A percentile compares a stretch with the other conserved stretches of the same genome.
These are phyloP conservation scores for Microchrysa polita DNA, from an alignment of 2,888 invertebrate species.

Conservation along the genomic window DNA sequence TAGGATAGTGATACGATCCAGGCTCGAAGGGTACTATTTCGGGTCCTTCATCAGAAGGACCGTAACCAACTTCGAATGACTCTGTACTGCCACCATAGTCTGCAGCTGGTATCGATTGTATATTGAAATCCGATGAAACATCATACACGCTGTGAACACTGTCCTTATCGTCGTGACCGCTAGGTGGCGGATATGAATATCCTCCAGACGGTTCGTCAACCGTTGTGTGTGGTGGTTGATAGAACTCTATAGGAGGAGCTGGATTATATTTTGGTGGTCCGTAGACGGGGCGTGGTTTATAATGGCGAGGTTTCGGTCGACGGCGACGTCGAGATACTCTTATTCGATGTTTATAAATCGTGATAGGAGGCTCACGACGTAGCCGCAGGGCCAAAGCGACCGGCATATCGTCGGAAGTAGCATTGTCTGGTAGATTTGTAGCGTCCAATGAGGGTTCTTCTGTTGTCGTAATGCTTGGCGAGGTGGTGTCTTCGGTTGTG, in stretches of 20 bases:
- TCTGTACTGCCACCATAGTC: conserved; percentile 55
- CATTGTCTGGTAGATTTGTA: conserved; percentile 51
- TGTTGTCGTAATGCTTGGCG: background rate
- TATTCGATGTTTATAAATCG: conserved; percentile 54
- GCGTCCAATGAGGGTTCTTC: conserved; percentile 51
- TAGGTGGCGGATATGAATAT: conserved; percentile 53
- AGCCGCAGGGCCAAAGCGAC: conserved; percentile 53
- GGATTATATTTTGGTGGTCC: conserved; percentile 55
- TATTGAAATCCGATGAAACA: conserved; percentile 47
- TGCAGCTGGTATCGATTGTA: conserved; percentile 54
- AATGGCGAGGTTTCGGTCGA: conserved; percentile 55
- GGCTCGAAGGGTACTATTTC: conserved; percentile 58
- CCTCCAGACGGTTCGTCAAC: background rate
- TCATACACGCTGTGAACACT: background rate
- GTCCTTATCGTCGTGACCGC: background rate
- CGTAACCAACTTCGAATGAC: conserved; percentile 47
- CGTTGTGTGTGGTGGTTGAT: conserved; percentile 50
- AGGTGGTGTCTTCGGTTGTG: background rate
- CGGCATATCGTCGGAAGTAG: conserved; percentile 13
- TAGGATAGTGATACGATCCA: conserved; percentile 14
- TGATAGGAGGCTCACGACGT: conserved; percentile 59
- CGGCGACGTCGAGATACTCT: conserved; percentile 54
- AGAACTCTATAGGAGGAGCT: conserved; percentile 52
- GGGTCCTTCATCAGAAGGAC: conserved; percentile 50
- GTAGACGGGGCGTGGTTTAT: conserved; percentile 56